These are phyloP conservation scores for Threskiornis aethiopicus DNA, from an alignment of 2,797 vertebrate species.

Conservation along the genomic window DNA sequence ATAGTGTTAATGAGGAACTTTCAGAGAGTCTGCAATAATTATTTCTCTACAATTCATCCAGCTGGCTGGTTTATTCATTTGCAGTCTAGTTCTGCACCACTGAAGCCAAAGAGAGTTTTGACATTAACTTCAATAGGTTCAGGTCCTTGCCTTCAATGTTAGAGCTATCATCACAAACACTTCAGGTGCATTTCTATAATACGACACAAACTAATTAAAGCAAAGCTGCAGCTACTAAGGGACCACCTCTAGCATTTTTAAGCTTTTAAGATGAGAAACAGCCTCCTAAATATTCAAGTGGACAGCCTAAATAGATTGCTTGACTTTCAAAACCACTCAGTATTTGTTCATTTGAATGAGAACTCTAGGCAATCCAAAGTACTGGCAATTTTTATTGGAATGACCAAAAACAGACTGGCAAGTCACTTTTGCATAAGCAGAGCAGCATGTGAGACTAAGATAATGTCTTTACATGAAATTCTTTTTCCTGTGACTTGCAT, in stretches of 20 bases:
- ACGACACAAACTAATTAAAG: background rate
- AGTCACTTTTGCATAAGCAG: background rate
- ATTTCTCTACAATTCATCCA: constrained; percentile 4
- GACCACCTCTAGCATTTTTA: background rate
- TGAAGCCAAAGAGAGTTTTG: constrained; percentile 13
- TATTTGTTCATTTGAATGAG: background rate
- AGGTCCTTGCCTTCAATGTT: background rate
- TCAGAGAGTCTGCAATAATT: background rate
- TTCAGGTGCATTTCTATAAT: background rate
- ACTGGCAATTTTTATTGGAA: background rate
- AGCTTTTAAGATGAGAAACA: background rate
- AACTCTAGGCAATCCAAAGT: background rate
- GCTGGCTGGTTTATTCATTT: constrained; percentile 22
- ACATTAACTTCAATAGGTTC: constrained; percentile 12
- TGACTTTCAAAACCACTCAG: background rate
- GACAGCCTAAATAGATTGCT: background rate
- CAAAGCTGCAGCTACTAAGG: background rate
- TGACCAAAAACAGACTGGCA: background rate
- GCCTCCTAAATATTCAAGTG: background rate
- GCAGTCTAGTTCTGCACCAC: constrained; percentile 2
- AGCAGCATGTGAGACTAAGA: background rate
- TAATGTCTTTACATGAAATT: background rate
- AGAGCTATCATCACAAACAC: background rate
- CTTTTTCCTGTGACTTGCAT: background rate
- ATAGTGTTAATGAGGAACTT: constrained; percentile 34